phyloP scores from a whole-genome alignment of 2,797 vertebrate species.

The Acestrorhynchus altus region DNA sequence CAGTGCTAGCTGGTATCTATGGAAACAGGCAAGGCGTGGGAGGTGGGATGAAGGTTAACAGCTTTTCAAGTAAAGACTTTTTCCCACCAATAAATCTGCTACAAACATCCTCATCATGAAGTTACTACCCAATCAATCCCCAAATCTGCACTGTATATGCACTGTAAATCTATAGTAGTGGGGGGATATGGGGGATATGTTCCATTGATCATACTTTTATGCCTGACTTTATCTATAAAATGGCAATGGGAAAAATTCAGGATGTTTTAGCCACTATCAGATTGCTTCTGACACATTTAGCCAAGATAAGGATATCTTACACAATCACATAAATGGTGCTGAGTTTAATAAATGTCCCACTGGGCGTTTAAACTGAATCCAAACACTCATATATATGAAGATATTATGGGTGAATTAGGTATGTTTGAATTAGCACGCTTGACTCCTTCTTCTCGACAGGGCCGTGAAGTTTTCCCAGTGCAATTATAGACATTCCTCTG shows the following conservation, averaged over 20 bases:
- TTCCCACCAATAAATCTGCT: background rate
- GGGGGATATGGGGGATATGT: background rate
- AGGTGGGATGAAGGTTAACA: conserved; percentile 7
- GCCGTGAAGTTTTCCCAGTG: conserved; percentile 33
- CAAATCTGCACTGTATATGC: background rate
- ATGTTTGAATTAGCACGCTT: conserved; percentile 16
- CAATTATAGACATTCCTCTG: conserved; percentile 17
- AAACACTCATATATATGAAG: background rate
- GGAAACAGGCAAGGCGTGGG: background rate
- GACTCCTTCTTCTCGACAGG: background rate
- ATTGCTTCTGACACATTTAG: background rate
- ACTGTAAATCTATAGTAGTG: background rate
- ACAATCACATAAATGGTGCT: conserved; percentile 11
- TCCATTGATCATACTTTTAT: background rate
- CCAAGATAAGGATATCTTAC: conserved; percentile 8
- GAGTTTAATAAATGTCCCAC: conserved; percentile 21
- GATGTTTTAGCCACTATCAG: background rate
- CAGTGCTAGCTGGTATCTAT: background rate
- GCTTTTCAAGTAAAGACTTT: background rate
- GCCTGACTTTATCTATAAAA: background rate
- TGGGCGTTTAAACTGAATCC: conserved; percentile 44
- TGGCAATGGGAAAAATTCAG: background rate
- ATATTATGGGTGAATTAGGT: background rate
- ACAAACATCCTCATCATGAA: background rate
- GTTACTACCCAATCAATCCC: conserved; percentile 22